Conservation (phyloP, 2,888 invertebrate species). For the Tridacna gigas region DNA sequence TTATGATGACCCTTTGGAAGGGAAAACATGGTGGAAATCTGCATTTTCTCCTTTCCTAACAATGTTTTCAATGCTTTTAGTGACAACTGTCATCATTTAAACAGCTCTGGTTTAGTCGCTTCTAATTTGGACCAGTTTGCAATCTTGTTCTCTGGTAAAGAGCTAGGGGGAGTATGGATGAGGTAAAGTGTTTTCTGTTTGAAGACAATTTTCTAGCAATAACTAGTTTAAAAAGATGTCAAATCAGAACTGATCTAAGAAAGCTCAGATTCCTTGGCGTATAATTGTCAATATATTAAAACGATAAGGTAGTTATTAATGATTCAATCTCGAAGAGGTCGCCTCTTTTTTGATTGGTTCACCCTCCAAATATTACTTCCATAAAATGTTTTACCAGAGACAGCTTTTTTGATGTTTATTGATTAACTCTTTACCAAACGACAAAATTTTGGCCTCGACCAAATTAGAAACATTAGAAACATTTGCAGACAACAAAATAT, state of each 20-base stretch:
- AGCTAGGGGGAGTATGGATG: not conserved
- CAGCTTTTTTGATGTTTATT: slow-evolving; percentile 14
- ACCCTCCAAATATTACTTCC: not conserved
- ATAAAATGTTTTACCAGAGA: slow-evolving; percentile 32
- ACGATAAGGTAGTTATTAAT: slow-evolving; percentile 31
- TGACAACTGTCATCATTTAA: no score
- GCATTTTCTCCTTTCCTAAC: no score
- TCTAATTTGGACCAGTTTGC: no score
- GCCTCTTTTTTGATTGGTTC: slow-evolving; percentile 25
- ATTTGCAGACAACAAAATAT: not conserved
- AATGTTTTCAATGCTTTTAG: no score
- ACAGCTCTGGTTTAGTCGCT: no score
- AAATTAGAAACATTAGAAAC: no score
- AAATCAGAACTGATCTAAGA: slow-evolving; percentile 21
- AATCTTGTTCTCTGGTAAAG: not conserved
- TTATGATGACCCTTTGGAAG: no score
- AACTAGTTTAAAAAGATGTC: slow-evolving; percentile 18
- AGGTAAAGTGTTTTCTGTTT: not conserved
- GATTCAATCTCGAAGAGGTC: slow-evolving; percentile 27
- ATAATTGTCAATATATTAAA: slow-evolving; percentile 29
- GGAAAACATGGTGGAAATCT: no score
- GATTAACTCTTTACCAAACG: no score
- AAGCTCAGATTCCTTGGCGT: slow-evolving; percentile 2
- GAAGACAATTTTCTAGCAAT: not conserved
- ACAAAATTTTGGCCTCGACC: no score